Evolutionary conservation across 2,888 invertebrate species (phyloP), one percentile per base, ranked within the genome.

Genomic region (Drosophila fungiperda): DNA sequence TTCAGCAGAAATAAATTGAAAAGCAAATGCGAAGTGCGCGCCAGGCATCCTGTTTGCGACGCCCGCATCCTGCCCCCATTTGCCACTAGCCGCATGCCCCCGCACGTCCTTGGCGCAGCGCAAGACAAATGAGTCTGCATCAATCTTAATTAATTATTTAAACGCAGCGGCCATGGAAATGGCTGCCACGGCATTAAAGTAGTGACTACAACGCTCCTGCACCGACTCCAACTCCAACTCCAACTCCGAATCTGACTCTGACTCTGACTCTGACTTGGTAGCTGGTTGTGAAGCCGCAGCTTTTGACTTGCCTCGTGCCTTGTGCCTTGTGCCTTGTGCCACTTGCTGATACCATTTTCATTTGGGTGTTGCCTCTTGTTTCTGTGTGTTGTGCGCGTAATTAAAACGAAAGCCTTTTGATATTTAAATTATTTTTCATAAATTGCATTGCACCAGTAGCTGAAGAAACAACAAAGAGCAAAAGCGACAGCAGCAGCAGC

Each of bases 381-480:
- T 75, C 83, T 83, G 50, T 81, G 76, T 85, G 74, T 73, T 89
- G 88, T 71, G 89, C 69, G 87, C 90, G 90, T 87, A 87, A 87
- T 87, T 87, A 87, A 87, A 87, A 87, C 85, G 90, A 89, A 87
- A 87, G 90, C 90, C 90, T 90, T 87, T 87, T 87, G 87, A 90
- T 87, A 87, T 87, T 87, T 89, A 89, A 87, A 87, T 87, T 87
- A 89, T 87, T 90, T 87, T 87, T 89, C 90, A 87, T 90, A 87
- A 87, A 90, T 87, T 87, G 87, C 87, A 89, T 90, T 84, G 85
- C 82, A 69, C 65, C 74, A 58, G 48, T 73, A 58, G 42, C 74
- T 53, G 64, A 60, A 70, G 73, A 64, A 76, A 57, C 71, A 76
- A 48, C 66, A 69, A 29, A 50, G 23, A 38, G 33, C 66, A 38